Evolutionary conservation across 2,797 vertebrate genomes (phyloP).

Genomic region (Vireo griseus): DNA sequence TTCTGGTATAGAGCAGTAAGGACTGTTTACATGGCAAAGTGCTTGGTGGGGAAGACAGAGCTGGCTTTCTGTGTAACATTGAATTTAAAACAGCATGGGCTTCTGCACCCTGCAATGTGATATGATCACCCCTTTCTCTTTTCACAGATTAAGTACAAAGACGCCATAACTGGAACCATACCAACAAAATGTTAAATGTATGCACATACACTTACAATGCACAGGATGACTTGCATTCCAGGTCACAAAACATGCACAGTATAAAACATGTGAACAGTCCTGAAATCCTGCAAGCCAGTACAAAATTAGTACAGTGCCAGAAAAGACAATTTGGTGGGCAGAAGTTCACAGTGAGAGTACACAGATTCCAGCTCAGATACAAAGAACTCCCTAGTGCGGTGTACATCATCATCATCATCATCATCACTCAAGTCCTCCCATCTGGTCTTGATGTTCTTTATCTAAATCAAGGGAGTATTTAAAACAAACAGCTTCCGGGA

Average conservation of each 20-base stretch:
- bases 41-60: background rate
- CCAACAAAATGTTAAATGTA: background rate
- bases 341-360: background rate
- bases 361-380: background rate
- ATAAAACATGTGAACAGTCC: background rate
- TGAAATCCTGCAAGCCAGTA: background rate
- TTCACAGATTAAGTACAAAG: background rate
- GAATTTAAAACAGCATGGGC: background rate
- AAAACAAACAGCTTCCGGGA: background rate
- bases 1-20: background rate
- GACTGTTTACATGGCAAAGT: background rate
- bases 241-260: background rate
- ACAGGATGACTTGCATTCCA: background rate
- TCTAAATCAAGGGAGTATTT: background rate
- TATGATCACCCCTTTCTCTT: background rate
- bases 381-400: background rate
- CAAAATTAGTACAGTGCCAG: background rate
- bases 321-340: background rate
- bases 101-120: background rate
- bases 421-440: background rate
- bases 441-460: background rate
- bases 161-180: background rate
- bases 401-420: too few species aligned
- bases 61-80: background rate
- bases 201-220: rapidly evolving